phyloP scores from a whole-genome alignment of 2,113 vertebrate genomes.

The Girardinichthys multiradiatus region DNA sequence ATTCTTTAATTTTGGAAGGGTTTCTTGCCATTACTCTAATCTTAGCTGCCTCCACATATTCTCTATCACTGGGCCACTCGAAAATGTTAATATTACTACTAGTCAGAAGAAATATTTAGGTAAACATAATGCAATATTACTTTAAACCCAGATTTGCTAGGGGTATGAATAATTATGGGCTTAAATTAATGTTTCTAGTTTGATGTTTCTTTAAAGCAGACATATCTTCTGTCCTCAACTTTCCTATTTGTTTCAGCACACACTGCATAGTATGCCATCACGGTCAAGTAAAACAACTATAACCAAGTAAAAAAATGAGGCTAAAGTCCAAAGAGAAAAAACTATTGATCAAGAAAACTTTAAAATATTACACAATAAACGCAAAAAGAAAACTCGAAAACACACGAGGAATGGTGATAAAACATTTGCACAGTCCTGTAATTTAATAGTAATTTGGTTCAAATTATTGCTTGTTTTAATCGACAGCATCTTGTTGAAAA shows the following conservation, averaged over 20 bases:
- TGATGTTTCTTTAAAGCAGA: not conserved
- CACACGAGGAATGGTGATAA: not conserved
- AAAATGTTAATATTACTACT: too few species aligned
- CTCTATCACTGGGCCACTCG: too few species aligned
- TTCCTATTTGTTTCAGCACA: not conserved
- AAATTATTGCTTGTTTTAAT: not conserved
- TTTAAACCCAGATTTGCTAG: too few species aligned
- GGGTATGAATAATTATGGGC: too few species aligned
- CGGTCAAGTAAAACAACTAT: too few species aligned
- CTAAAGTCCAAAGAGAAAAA: not conserved
- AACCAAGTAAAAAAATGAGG: not conserved
- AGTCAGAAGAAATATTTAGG: too few species aligned
- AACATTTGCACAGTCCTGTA: not conserved
- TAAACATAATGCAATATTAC: too few species aligned
- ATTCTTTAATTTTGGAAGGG: too few species aligned
- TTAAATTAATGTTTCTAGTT: too few species aligned
- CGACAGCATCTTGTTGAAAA: not conserved
- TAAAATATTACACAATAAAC: not conserved
- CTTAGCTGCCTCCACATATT: too few species aligned
- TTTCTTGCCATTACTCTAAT: too few species aligned
- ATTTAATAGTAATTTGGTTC: not conserved
- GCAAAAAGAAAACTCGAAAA: not conserved
- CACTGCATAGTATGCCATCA: not conserved
- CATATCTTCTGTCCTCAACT: not conserved
- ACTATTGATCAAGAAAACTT: not conserved